Conservation (phyloP, 2,888 invertebrate genomes). For the Neoitamus cyanurus region DNA sequence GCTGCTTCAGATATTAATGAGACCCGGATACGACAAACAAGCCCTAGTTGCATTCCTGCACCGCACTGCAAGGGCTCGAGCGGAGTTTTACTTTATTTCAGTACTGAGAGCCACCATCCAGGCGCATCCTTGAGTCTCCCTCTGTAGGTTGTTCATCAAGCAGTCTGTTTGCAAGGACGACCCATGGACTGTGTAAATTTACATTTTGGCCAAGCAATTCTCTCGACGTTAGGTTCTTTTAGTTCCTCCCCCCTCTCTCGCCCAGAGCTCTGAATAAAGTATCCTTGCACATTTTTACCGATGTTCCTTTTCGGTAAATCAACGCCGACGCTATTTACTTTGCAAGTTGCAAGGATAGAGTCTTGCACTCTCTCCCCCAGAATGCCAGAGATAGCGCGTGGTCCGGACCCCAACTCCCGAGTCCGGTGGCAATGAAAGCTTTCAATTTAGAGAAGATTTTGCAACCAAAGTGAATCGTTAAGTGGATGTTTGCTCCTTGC, state of each 20-base stretch:
- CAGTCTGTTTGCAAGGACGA: slow-evolving; percentile 46
- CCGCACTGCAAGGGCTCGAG: background rate
- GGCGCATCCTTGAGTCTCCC: slow-evolving; percentile 34
- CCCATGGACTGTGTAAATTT: slow-evolving; percentile 34
- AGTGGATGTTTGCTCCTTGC: slow-evolving; percentile 32
- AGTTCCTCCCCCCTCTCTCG: background rate
- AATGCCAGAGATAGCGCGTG: background rate
- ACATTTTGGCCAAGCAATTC: slow-evolving; percentile 46
- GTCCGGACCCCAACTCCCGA: background rate
- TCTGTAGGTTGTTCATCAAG: slow-evolving; percentile 31
- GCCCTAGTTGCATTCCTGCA: background rate
- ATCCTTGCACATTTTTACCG: slow-evolving; percentile 39
- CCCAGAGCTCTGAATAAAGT: background rate
- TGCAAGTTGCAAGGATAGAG: slow-evolving; percentile 27
- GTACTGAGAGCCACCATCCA: background rate
- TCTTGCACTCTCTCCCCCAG: background rate
- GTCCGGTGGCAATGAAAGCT: slow-evolving; percentile 45
- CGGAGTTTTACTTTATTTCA: background rate
- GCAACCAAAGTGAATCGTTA: slow-evolving; percentile 40
- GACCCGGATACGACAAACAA: slow-evolving; percentile 28
- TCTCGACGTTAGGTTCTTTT: slow-evolving; percentile 7
- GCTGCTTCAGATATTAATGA: slow-evolving; percentile 34
- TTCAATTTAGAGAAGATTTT: slow-evolving; percentile 40
- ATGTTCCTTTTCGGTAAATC: slow-evolving; percentile 44
- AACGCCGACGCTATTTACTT: slow-evolving; percentile 41